Evolutionary conservation across 2,888 invertebrate species (phyloP).

Genomic region (Caenorhabditis virilis): DNA sequence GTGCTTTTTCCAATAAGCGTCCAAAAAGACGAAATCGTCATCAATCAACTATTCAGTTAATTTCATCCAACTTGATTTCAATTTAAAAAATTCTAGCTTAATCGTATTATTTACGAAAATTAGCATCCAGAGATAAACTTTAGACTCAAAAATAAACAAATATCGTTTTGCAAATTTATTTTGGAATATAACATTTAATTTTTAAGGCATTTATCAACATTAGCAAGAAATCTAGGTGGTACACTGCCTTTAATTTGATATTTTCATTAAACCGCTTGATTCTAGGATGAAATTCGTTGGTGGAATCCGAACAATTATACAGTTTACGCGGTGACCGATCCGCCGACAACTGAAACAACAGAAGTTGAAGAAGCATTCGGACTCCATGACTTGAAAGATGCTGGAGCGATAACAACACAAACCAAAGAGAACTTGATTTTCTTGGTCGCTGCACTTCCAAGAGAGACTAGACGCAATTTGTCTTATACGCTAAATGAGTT

Average conservation of each 20-base stretch:
- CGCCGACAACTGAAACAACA: slow-evolving; percentile 43
- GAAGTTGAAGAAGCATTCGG: slow-evolving; percentile 63
- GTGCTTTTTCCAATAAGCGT: too few species aligned
- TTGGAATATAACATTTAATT: background rate
- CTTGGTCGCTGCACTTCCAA: slow-evolving; percentile 64
- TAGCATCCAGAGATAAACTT: too few species aligned
- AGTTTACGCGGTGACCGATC: slow-evolving; percentile 61
- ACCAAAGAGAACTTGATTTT: slow-evolving; percentile 68
- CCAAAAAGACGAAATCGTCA: too few species aligned
- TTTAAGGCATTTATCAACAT: too few species aligned
- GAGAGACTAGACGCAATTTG: slow-evolving; percentile 53
- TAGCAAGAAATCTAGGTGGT: too few species aligned
- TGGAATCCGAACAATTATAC: slow-evolving; percentile 67
- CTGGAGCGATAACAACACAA: slow-evolving; percentile 67
- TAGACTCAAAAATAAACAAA: too few species aligned
- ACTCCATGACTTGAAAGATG: slow-evolving; percentile 60
- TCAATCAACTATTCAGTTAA: too few species aligned
- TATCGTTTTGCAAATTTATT: background rate
- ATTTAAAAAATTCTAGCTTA: too few species aligned
- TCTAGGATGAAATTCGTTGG: slow-evolving; percentile 58
- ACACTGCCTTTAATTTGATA: too few species aligned
- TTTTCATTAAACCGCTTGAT: too few species aligned
- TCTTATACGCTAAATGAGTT: slow-evolving; percentile 65
- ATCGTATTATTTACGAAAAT: too few species aligned
- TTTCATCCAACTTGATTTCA: too few species aligned